A percentile compares a stretch with the other conserved stretches of the same genome.
phyloP scores from a whole-genome alignment of 2,888 invertebrate species.

The Melipona beecheii region DNA sequence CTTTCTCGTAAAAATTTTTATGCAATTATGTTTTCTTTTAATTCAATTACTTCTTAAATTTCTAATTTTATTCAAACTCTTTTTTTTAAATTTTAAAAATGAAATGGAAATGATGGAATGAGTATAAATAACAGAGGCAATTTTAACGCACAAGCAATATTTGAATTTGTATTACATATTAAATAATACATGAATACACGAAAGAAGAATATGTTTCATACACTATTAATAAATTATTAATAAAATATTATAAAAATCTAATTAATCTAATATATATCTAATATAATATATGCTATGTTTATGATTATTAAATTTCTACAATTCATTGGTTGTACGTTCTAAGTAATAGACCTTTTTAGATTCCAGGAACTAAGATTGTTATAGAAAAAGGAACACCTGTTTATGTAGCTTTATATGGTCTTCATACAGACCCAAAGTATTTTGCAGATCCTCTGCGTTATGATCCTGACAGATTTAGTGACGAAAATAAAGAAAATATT shows the following conservation, averaged over 20 bases:
- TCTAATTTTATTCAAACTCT: not conserved
- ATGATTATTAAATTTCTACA: not conserved
- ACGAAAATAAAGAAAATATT: conserved; percentile 74
- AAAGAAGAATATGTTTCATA: not conserved
- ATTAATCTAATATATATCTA: not conserved
- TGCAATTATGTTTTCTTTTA: not conserved
- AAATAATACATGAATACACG: not conserved
- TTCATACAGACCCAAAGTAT: conserved; percentile 74
- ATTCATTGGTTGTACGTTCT: not conserved
- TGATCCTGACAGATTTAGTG: conserved; percentile 78
- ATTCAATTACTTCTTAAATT: not conserved
- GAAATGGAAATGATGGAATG: not conserved
- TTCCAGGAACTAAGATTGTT: conserved; percentile 75
- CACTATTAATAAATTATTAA: too few relatives aligned
- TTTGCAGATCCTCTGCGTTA: conserved; percentile 68
- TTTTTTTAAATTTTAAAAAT: not conserved
- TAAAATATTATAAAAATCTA: too few relatives aligned
- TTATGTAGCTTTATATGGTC: conserved; percentile 68
- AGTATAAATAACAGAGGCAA: not conserved
- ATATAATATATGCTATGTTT: not conserved
- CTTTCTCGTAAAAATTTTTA: not conserved
- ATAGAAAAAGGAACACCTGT: conserved; percentile 75
- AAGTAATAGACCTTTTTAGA: conserved; percentile 43
- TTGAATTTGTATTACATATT: too few relatives aligned
- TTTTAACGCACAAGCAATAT: too few relatives aligned